Evolutionary conservation across 2,797 vertebrate species (phyloP).

Genomic region (Brachymystax lenok): DNA sequence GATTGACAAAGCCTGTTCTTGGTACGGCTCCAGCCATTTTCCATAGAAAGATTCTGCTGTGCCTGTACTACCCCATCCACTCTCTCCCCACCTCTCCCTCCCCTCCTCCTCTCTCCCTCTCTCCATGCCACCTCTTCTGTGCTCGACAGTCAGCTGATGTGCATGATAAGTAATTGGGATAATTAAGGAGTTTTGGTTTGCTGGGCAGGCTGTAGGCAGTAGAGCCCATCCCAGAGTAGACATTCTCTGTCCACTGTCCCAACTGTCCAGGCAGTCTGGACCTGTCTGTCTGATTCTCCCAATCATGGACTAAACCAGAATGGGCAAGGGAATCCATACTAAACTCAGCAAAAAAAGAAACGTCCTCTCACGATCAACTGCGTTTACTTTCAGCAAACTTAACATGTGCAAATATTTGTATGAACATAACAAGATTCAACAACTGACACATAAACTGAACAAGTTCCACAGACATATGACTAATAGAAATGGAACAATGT

Average conservation of each 20-base stretch:
- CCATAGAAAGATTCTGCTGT: slow-evolving; percentile 7
- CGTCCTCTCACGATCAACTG: too few species aligned
- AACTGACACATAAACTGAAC: too few species aligned
- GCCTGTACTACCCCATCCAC: slow-evolving; percentile 12
- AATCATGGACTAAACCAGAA: neutral
- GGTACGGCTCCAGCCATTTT: slow-evolving; percentile 20
- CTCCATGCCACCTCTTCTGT: neutral
- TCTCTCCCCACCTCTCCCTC: slow-evolving; percentile 1
- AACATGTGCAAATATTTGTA: too few species aligned
- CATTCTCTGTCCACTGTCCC: too few species aligned
- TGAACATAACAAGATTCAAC: too few species aligned
- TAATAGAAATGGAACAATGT: too few species aligned
- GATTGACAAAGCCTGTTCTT: slow-evolving; percentile 34
- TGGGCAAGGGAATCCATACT: slow-evolving; percentile 4
- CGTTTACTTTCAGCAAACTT: too few species aligned
- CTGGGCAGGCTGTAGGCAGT: neutral
- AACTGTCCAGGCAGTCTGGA: neutral
- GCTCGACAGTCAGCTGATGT: neutral
- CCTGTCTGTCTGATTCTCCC: neutral
- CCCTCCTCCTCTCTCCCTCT: neutral
- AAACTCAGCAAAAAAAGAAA: too few species aligned
- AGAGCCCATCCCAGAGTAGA: slow-evolving; percentile 9
- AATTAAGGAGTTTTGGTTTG: neutral
- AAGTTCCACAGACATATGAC: too few species aligned
- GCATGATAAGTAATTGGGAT: neutral